Conservation (phyloP, 2,113 vertebrate species). For the Cryptotis parvus region DNA sequence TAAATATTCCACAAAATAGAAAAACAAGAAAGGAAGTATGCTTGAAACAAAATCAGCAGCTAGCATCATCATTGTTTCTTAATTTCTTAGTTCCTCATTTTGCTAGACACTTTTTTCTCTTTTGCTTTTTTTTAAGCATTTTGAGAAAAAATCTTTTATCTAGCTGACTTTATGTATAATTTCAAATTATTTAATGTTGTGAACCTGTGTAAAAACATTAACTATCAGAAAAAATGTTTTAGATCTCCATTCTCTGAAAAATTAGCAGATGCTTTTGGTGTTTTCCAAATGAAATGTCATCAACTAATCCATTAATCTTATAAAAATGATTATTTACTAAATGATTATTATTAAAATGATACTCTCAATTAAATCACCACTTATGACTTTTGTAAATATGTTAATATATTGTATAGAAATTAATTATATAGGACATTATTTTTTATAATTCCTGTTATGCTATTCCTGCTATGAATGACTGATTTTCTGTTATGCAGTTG, state of each 20-base stretch:
- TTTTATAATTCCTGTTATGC: neutral
- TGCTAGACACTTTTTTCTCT: neutral
- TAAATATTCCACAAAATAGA: neutral
- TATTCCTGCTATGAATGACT: neutral
- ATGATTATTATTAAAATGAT: too few species aligned
- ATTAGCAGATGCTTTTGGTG: neutral
- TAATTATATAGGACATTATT: neutral
- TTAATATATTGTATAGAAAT: neutral
- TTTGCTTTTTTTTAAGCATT: neutral
- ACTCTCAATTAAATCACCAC: neutral
- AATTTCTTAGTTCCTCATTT: neutral
- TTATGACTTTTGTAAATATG: neutral
- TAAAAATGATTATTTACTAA: too few species aligned
- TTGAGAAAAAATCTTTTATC: neutral
- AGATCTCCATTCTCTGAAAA: neutral
- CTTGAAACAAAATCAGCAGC: conserved; percentile 1
- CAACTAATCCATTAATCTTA: too few species aligned
- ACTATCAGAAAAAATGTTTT: neutral
- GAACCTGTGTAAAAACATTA: neutral
- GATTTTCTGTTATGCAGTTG: neutral
- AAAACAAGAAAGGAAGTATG: neutral
- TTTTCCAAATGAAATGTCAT: neutral
- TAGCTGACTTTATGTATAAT: neutral
- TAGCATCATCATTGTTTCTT: neutral
- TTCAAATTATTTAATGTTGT: conserved; percentile 33